Base-by-base conservation (phyloP, 2,888 invertebrate genomes). In the Andrena hattorfiana region DNA sequence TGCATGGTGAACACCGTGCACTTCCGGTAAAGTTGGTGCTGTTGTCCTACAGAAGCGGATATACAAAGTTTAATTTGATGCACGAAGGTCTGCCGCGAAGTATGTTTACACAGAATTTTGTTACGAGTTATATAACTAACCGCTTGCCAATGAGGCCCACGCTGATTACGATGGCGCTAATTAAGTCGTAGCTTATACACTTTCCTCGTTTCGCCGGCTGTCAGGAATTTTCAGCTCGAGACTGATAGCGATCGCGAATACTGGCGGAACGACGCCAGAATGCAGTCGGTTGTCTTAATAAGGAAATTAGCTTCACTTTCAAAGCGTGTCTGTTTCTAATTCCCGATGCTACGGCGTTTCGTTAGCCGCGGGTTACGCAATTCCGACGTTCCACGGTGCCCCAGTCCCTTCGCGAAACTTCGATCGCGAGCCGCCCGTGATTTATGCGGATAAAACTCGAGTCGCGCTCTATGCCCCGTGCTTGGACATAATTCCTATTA, bases 391-490 rank as follows among this genome's bases (percentile, higher is more conserved):
- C 59, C 13, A 1, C 42, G 42, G 1, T 42, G 42, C 5, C 4
- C 42, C 13, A 16, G 16, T 16, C 64, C 64, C 13, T 26, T n/a
- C 67, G 42, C 30, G 75, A 72, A 75, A 76, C 72, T 64, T 79
- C 30, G 81, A 81, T 76, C 69, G 35, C 49, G 48, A 48, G 28
- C 0, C 20, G 42, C 13, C 1, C 62, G 64, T 76, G 76, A 83
- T 83, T 83, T 83, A 79, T 56, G 48, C 35, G n/a, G 68, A 75
- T 84, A 74, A 78, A 78, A 68, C 74, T 74, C 74, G 63, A 78
- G 78, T 78, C 78, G 62, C 49, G 30, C 13, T 16, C 20, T 16
- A 42, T 16, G n/a, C 54, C 16, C 26, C 8, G 66, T 68, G 60
- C 68, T 56, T 23, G 30, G 62, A 42, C n/a, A 51, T 72, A 68